A percentile compares a stretch with the other conserved stretches of the same genome.
Evolutionary conservation across 2,113 vertebrate genomes (phyloP).

Genomic region (Percina caprodes): DNA sequence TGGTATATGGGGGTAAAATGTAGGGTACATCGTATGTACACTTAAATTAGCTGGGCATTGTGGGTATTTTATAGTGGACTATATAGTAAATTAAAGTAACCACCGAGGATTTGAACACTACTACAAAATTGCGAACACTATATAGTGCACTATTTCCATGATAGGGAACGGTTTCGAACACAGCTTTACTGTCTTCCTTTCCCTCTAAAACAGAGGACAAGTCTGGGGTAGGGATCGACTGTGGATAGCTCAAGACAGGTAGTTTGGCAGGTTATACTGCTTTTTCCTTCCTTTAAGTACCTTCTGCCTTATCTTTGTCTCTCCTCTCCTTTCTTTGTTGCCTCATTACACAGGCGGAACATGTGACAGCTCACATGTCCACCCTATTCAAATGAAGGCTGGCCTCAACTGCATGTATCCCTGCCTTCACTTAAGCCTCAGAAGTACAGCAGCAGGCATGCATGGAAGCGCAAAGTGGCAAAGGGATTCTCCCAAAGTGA

Average conservation of each 20-base stretch:
- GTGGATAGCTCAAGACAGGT: too few relatives aligned
- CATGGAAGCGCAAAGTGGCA: constrained; percentile 21
- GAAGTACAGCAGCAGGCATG: constrained; percentile 37
- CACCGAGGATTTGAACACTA: too few relatives aligned
- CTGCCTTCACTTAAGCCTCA: constrained; percentile 45
- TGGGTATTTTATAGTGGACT: too few relatives aligned
- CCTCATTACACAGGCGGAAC: constrained; percentile 33
- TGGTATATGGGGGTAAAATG: too few relatives aligned
- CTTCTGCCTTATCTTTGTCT: not conserved
- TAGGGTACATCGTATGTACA: too few relatives aligned
- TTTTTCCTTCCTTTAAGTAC: not conserved
- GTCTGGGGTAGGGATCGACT: not conserved
- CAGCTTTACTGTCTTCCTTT: not conserved
- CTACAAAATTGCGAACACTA: too few relatives aligned
- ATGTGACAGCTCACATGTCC: constrained; percentile 30
- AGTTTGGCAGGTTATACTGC: not conserved
- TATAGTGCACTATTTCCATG: too few relatives aligned
- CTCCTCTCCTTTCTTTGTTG: constrained; percentile 8
- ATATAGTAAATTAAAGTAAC: too few relatives aligned
- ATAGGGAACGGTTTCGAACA: too few relatives aligned
- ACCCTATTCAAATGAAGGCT: constrained; percentile 43
- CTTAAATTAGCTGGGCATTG: too few relatives aligned
- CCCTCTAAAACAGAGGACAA: not conserved
- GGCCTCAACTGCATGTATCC: constrained; percentile 24
- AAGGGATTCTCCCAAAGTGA: constrained; percentile 62